Evolutionary conservation across 2,888 invertebrate genomes (phyloP), one percentile per base, ranked within the genome.

Genomic region (Campoplex nolae): DNA sequence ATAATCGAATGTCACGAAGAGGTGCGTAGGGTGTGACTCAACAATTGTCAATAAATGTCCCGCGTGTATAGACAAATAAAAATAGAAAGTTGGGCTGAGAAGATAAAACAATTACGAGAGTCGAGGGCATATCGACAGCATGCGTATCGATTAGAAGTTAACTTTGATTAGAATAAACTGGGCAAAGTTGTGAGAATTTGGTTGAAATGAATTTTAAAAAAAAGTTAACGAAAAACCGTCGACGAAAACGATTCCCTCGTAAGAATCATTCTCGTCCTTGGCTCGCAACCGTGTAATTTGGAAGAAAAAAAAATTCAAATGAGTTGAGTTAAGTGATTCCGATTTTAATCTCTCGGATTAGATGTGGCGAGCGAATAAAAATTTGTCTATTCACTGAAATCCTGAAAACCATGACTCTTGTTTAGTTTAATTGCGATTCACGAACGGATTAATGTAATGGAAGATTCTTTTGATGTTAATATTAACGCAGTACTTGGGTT

Each of bases 1-100:
- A 88, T 86, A 88, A 88, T 88, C 84, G 76, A 84, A 45, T 32
- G 38, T 83, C 82, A 54, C 62, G 32, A 38, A 67, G 74, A 80
- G 65, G 48, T 38, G 38, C 76, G 62, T 62, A 71, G 83, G 88
- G 87, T 87, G 85, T 84, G 87, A 71, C 85, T 67, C 77, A 77
- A 68, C 65, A 68, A 73, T 84, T 42, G 35, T 42, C 58, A 48
- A 58, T 48, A 48, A 58, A 32, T 80, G 71, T 58, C 48, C 9
- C 42, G 45, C 8, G 42, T 23, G 23, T 23, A 23, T 38, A 28
- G 32, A 51, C 28, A 4, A 16, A 78, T 42, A n/a, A 35, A 78
- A 54, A 23, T 38, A 38, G 51, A 32, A 65, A 32, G 18, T 58
- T 32, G 16, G 7, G n/a, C 62, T 9, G 28, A 62, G 16, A 16